Evolutionary conservation across 2,797 vertebrate species (phyloP).

Genomic region (Acridotheres tristis): DNA sequence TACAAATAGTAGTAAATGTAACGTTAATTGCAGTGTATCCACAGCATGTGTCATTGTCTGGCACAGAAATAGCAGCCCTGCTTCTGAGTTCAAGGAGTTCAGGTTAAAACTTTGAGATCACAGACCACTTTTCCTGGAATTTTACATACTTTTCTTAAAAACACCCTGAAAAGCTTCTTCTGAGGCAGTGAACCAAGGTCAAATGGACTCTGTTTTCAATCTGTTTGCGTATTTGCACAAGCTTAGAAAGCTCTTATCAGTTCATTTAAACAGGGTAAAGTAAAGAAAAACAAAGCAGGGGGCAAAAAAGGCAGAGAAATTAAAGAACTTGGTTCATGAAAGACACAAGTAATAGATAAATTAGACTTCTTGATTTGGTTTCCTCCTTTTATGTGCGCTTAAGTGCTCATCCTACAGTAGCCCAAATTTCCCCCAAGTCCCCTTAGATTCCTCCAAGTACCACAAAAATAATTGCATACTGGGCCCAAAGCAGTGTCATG

Average conservation of each 20-base stretch:
- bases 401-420: background rate
- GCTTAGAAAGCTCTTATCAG: background rate
- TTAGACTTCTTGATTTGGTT: background rate
- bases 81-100: slow-evolving; percentile 15
- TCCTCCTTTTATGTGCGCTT: background rate
- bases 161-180: background rate
- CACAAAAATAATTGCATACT: background rate
- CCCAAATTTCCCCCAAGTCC: background rate
- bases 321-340: background rate
- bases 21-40: background rate
- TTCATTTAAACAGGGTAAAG: background rate
- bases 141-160: background rate
- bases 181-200: background rate
- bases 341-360: background rate
- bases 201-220: background rate
- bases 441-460: background rate
- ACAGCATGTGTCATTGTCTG: background rate
- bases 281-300: background rate
- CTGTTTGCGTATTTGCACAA: background rate
- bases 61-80: background rate
- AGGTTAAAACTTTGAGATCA: background rate
- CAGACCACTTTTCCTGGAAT: slow-evolving; percentile 3
- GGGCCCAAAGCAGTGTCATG: background rate
- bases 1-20: background rate
- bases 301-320: background rate